Conservation (phyloP, 2,113 vertebrate species). For the Barbus barbus region DNA sequence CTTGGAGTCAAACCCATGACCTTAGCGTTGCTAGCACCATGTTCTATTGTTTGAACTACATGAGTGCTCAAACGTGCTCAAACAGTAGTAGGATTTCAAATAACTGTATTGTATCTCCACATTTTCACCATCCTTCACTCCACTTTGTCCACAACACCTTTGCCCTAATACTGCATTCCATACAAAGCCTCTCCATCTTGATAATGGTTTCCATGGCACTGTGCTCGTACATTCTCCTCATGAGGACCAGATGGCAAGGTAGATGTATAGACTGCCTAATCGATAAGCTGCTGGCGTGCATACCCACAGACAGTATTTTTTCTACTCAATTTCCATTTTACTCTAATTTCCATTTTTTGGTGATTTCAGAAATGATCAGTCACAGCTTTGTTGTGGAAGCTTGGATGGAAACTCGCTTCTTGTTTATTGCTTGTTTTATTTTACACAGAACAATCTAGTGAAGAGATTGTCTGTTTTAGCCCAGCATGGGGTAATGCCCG, state of each 20-base stretch:
- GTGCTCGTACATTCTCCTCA: conserved; percentile 33
- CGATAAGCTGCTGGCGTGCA: conserved; percentile 20
- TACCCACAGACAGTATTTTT: neutral
- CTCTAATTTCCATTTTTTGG: neutral
- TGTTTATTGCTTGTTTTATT: neutral
- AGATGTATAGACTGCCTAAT: conserved; percentile 39
- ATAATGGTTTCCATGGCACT: conserved; percentile 50
- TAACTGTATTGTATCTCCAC: neutral
- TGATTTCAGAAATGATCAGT: neutral
- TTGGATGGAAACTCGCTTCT: neutral
- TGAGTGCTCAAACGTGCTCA: neutral
- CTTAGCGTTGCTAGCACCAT: neutral
- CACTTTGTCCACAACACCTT: neutral
- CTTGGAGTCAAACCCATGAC: neutral
- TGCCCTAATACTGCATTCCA: conserved; percentile 34
- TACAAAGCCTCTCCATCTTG: conserved; percentile 17
- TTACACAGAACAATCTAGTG: neutral
- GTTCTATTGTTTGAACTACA: neutral
- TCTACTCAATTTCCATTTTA: neutral
- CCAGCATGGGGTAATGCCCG: conserved; percentile 26
- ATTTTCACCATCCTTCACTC: neutral
- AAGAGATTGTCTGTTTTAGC: conserved; percentile 20
- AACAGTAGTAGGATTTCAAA: neutral
- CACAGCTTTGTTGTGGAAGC: neutral
- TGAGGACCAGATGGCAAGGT: conserved; percentile 53